These are phyloP conservation scores for Ptychoptera contaminata DNA, from an alignment of 2,888 invertebrate genomes.

Conservation along the genomic window DNA sequence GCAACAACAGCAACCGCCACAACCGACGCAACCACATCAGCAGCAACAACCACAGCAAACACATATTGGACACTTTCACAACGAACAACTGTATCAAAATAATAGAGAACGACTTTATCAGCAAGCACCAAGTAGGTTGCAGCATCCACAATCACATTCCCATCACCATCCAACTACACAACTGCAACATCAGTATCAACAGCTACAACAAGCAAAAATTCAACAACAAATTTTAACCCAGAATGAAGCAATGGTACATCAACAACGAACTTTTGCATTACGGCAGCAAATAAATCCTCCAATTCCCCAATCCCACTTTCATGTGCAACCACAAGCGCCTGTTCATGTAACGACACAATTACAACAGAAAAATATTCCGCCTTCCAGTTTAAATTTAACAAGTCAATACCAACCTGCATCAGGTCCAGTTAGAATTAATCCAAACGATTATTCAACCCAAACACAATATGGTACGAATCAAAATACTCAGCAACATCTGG, in stretches of 20 bases:
- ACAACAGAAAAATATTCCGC: constrained; percentile 19
- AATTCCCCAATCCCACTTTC: constrained; percentile 30
- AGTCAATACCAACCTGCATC: constrained; percentile 28
- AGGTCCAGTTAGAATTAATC: constrained; percentile 23
- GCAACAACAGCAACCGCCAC: constrained; percentile 11
- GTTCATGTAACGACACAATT: constrained; percentile 18
- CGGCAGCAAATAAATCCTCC: constrained; percentile 44
- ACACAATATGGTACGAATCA: constrained; percentile 6
- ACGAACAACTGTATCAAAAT: constrained; percentile 28
- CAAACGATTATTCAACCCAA: constrained; percentile 1
- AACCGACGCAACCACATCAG: background rate
- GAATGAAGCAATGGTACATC: constrained; percentile 44
- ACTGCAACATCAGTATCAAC: constrained; percentile 42
- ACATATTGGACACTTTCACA: constrained; percentile 14
- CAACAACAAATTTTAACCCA: constrained; percentile 47
- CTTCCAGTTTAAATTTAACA: constrained; percentile 26
- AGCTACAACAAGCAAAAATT: constrained; percentile 46
- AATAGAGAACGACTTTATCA: constrained; percentile 40
- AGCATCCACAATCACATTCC: constrained; percentile 23
- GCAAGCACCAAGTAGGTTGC: constrained; percentile 37
- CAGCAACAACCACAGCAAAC: constrained; percentile 11
- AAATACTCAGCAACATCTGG: constrained; percentile 8
- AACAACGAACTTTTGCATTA: constrained; percentile 47
- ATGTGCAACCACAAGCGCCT: constrained; percentile 19
- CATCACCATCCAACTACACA: constrained; percentile 21